Evolutionary conservation across 1,140 invertebrate genomes (phyloP).

Genomic region (Saccostrea cuccullata): DNA sequence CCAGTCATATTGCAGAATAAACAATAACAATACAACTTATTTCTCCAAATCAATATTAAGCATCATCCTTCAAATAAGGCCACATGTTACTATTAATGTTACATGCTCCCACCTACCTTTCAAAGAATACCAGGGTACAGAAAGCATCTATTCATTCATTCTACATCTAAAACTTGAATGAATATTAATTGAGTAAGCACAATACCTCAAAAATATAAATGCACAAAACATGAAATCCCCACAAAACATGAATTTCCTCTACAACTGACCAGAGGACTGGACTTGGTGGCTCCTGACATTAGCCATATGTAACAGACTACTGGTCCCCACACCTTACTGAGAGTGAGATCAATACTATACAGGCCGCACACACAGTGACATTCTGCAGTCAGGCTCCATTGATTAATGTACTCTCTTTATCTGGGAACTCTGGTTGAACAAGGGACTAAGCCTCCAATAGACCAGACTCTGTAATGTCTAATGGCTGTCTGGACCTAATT

Average conservation of each 20-base stretch:
- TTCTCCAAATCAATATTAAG: not conserved
- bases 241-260: not conserved
- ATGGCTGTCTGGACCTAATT: not conserved
- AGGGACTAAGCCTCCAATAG: not conserved
- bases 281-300: not conserved
- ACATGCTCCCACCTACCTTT: no score
- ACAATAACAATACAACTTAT: not conserved
- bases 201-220: not conserved
- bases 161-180: not conserved
- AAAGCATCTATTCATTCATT: not conserved
- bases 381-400: not conserved
- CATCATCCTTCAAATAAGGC: not conserved
- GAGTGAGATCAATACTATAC: not conserved
- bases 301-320: not conserved
- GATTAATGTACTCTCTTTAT: not conserved
- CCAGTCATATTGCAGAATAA: not conserved
- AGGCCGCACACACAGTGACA: conserved; percentile 22
- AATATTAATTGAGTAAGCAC: not conserved
- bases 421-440: no score
- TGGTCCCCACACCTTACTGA: not conserved
- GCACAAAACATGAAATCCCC: not conserved
- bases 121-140: no score
- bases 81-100: no score
- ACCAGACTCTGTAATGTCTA: not conserved
- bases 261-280: not conserved